phyloP scores from a whole-genome alignment of 2,113 vertebrate genomes.

The Macquaria ambigua region DNA sequence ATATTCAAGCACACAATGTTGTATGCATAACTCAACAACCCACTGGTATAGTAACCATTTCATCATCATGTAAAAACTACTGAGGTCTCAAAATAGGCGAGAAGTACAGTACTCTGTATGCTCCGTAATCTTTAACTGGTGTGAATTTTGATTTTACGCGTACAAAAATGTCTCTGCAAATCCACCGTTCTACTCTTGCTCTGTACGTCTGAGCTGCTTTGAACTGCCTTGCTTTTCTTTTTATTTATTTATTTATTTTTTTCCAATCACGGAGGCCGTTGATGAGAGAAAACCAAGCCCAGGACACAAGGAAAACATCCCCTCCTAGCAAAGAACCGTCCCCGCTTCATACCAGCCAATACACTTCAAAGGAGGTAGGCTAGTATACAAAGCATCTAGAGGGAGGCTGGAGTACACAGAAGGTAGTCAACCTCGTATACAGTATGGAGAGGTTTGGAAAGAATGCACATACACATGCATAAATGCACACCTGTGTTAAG shows the following conservation, averaged over 20 bases:
- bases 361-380: slow-evolving; percentile 87
- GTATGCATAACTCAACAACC: slow-evolving; percentile 69
- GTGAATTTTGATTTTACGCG: slow-evolving; percentile 19
- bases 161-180: neutral
- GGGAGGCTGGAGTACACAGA: slow-evolving; percentile 37
- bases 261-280: slow-evolving; percentile 20
- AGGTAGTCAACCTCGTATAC: slow-evolving; percentile 30
- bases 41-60: slow-evolving; percentile 85
- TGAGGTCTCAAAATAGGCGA: slow-evolving; percentile 59
- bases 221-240: slow-evolving; percentile 9
- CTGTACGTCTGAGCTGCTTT: slow-evolving; percentile 11
- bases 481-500: slow-evolving; percentile 54
- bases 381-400: slow-evolving; percentile 81
- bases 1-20: slow-evolving; percentile 69
- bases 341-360: slow-evolving; percentile 21
- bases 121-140: slow-evolving; percentile 57
- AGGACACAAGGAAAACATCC: slow-evolving; percentile 14
- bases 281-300: slow-evolving; percentile 32
- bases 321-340: slow-evolving; percentile 74
- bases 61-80: slow-evolving; percentile 87
- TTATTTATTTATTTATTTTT: neutral
- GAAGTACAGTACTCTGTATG: slow-evolving; percentile 57
- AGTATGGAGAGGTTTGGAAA: slow-evolving; percentile 45
- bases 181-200: slow-evolving; percentile 5
- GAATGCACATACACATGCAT: slow-evolving; percentile 31